Conservation (phyloP, 2,888 invertebrate species). For the Tipula lateralis region DNA sequence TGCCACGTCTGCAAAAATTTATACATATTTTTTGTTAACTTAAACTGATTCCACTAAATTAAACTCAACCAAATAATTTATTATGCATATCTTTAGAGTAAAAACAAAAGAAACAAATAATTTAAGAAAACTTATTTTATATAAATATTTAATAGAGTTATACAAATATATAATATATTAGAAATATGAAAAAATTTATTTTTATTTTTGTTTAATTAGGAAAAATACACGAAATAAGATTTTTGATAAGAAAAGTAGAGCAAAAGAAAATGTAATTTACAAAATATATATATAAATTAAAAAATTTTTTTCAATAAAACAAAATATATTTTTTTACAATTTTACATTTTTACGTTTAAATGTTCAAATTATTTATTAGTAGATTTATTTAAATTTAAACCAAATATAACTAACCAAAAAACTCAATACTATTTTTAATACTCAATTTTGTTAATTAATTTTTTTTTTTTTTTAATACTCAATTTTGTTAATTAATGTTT, state of each 20-base stretch:
- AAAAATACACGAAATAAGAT: background rate
- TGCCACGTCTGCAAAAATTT: too few relatives aligned
- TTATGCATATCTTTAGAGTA: background rate
- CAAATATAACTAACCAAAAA: background rate
- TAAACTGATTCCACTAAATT: background rate
- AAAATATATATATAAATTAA: background rate
- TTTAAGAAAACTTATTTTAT: background rate
- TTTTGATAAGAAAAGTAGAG: background rate
- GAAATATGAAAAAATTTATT: background rate
- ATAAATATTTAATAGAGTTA: background rate
- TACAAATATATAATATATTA: background rate
- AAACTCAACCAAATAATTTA: background rate
- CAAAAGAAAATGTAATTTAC: background rate
- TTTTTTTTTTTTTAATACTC: too few relatives aligned
- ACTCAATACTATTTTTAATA: background rate
- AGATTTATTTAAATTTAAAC: background rate
- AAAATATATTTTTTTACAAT: too few relatives aligned
- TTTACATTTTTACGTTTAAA: background rate
- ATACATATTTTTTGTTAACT: too few relatives aligned
- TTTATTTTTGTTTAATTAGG: background rate
- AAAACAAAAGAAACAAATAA: background rate
- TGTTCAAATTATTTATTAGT: background rate
- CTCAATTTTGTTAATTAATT: too few relatives aligned
- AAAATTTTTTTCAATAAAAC: background rate
- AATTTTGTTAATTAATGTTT: background rate